Base-by-base conservation (phyloP, 2,113 vertebrate genomes). In the Clarias magur region DNA sequence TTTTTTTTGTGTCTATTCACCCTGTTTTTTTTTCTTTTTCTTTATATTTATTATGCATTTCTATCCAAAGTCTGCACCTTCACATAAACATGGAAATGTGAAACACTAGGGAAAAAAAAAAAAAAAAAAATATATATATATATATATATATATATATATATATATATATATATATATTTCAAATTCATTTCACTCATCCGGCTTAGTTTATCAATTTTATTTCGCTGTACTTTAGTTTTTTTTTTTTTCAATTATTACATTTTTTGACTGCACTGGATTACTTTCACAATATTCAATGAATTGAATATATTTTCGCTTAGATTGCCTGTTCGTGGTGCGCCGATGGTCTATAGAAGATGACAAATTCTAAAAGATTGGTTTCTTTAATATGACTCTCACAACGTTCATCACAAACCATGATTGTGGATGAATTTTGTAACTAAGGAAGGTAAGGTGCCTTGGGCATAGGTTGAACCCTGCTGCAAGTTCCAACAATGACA, bases 401-500 rank as follows among this genome's bases (percentile, higher is more conserved):
- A 7, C 60, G 13, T 70, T 21, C 42, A 54, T 23, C n/a, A 48
- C 38, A 82, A 72, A 57, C 34, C 27, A 19, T 19, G 56, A 34
- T 4, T 34, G 16, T 21, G 78, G 78, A 12, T 80, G 56, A 59
- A 42, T 62, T 57, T 62, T 62, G 11, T 60, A 38, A 42, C 57
- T 62, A 25, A 42, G 30, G 12, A 81, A 25, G 78, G 19, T 23
- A 80, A 5, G 42, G 10, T 21, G 83, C 54, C 21, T 30, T 60
- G n/a, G 30, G 11, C 53, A 62, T 9, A n/a, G 70, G 23, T 73
- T 68, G 65, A 42, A 48, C 38, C 38, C 57, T 78, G 57, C 53
- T 42, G 23, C 78, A 72, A 72, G 16, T 72, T 72, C 42, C 30
- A 82, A 59, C 85, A 72, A n/a, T 72, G 63, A 60, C 79, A 72